Evolutionary conservation across 2,113 vertebrate species (phyloP).

Genomic region (Elephantulus edwardii): DNA sequence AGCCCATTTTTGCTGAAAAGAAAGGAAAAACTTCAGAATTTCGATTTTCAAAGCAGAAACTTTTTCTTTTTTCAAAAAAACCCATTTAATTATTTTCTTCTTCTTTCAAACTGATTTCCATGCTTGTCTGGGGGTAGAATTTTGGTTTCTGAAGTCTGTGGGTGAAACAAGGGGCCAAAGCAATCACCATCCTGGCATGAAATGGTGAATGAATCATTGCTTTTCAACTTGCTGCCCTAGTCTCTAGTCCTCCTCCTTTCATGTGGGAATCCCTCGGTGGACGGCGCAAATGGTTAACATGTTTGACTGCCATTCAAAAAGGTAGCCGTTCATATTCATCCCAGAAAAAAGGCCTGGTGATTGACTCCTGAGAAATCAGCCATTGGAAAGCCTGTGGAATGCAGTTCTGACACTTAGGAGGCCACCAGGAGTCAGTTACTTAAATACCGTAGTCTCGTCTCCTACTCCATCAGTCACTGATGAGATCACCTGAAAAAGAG

Average conservation of each 20-base stretch:
- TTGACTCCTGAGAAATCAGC: neutral
- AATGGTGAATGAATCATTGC: neutral
- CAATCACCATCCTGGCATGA: neutral
- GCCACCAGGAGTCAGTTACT: neutral
- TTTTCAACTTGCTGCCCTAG: neutral
- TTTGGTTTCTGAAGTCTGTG: constrained; percentile 71
- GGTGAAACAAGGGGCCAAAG: neutral
- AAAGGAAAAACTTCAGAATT: constrained; percentile 68
- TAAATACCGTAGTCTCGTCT: neutral
- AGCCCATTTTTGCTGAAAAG: constrained; percentile 67
- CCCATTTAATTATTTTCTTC: constrained; percentile 67
- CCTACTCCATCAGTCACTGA: neutral
- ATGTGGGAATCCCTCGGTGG: neutral
- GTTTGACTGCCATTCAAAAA: neutral
- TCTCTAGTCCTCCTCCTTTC: neutral
- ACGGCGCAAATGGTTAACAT: neutral
- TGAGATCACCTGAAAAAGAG: neutral
- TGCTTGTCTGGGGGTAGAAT: constrained; percentile 63
- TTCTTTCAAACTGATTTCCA: constrained; percentile 72
- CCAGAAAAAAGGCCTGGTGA: neutral
- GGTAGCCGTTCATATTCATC: neutral
- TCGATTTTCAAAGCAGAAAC: constrained; percentile 71
- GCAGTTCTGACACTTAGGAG: neutral
- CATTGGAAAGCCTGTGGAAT: neutral
- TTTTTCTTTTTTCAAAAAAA: constrained; percentile 34